These are phyloP conservation scores for Linnaemya tessellans DNA, from an alignment of 2,888 invertebrate species.

Conservation along the genomic window DNA sequence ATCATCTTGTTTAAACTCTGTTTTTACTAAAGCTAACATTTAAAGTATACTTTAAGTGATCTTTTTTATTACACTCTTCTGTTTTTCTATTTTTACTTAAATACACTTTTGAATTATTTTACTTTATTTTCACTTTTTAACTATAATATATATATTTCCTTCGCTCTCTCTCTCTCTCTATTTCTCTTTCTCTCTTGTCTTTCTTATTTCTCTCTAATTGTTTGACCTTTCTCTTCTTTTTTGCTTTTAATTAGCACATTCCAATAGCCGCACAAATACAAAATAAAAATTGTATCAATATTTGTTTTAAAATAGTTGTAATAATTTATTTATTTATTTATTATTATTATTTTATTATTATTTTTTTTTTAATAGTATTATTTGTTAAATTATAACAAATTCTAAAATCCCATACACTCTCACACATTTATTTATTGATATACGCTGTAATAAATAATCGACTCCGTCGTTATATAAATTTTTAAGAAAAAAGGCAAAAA, in stretches of 20 bases:
- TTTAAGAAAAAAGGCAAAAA: slow-evolving; percentile 36
- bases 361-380: slow-evolving; percentile 66
- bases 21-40: background rate
- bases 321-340: slow-evolving; percentile 69
- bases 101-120: background rate
- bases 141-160: slow-evolving; percentile 13
- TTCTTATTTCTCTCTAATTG: background rate
- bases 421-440: slow-evolving; percentile 67
- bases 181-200: background rate
- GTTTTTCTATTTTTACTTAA: background rate
- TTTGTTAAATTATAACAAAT: slow-evolving; percentile 60
- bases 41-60: background rate
- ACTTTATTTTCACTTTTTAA: slow-evolving; percentile 3
- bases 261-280: slow-evolving; percentile 62
- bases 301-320: slow-evolving; percentile 73
- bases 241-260: slow-evolving; percentile 44
- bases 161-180: background rate
- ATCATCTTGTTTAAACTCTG: background rate
- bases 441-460: slow-evolving; percentile 62
- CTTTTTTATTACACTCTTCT: background rate
- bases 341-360: slow-evolving; percentile 57
- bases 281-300: slow-evolving; percentile 65
- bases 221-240: slow-evolving; percentile 23
- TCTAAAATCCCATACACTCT: slow-evolving; percentile 73
- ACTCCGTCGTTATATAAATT: slow-evolving; percentile 45